Percentiles rank a stretch among this genome's conserved stretches.
Evolutionary conservation across 2,888 invertebrate genomes (phyloP).

Genomic region (Axea sp.): DNA sequence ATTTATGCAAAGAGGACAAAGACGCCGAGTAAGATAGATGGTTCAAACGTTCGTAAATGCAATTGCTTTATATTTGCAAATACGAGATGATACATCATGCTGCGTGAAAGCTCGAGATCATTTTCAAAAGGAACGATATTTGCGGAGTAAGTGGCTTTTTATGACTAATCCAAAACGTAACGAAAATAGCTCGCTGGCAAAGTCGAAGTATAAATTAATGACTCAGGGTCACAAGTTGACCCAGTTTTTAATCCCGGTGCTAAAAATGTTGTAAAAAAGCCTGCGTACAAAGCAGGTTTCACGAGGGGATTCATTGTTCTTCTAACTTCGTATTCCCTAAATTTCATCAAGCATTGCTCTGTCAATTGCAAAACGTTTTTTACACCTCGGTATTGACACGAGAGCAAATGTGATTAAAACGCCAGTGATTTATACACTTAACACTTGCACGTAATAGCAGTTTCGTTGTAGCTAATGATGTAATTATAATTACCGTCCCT

Average conservation of each 20-base stretch:
- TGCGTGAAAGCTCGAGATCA: conserved; percentile 39
- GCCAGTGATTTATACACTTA: conserved; percentile 35
- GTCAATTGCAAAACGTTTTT: too few relatives aligned
- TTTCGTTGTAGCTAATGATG: conserved; percentile 50
- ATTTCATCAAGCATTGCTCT: too few relatives aligned
- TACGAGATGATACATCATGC: conserved; percentile 44
- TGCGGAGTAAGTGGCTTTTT: conserved; percentile 40
- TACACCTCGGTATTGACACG: too few relatives aligned
- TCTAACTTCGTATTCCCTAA: too few relatives aligned
- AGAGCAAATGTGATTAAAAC: conserved; percentile 25
- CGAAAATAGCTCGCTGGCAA: background rate
- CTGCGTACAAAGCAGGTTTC: too few relatives aligned
- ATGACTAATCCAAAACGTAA: conserved; percentile 19
- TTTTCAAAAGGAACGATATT: conserved; percentile 39
- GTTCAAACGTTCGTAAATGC: conserved; percentile 45
- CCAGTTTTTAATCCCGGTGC: too few relatives aligned
- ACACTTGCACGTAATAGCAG: conserved; percentile 51
- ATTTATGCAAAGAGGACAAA: conserved; percentile 54
- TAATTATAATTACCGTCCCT: conserved; percentile 55
- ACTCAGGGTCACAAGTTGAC: conserved; percentile 3
- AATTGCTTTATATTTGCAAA: conserved; percentile 51
- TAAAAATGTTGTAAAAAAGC: too few relatives aligned
- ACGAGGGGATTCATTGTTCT: too few relatives aligned
- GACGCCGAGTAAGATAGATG: conserved; percentile 52
- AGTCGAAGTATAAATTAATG: conserved; percentile 8